A percentile compares a stretch with the other conserved stretches of the same genome.
These are phyloP conservation scores for Ophioninae sp. DNA, from an alignment of 2,888 invertebrate species.

Conservation along the genomic window DNA sequence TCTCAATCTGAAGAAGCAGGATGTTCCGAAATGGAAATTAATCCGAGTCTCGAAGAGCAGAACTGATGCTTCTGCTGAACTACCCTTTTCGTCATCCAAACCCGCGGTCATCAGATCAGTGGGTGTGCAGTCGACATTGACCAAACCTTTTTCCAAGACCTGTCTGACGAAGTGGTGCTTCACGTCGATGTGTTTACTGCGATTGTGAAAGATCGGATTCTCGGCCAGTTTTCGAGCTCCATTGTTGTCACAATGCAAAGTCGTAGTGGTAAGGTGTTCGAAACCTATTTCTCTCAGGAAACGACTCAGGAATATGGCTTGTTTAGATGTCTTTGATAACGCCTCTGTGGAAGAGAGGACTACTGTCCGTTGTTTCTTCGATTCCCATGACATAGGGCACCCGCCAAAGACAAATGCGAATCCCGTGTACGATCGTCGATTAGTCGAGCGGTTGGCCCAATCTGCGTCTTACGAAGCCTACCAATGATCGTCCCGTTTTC, in stretches of 20 bases:
- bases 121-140: constrained; percentile 31
- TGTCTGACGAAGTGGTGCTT: constrained; percentile 60
- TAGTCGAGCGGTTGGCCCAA: constrained; percentile 64
- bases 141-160: constrained; percentile 19
- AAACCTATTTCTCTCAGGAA: constrained; percentile 59
- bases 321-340: constrained; percentile 54
- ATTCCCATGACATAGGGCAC: constrained; percentile 60
- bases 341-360: constrained; percentile 63
- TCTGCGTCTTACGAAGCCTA: constrained; percentile 72
- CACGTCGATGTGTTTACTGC: constrained; percentile 49
- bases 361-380: constrained; percentile 62
- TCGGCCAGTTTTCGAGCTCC: constrained; percentile 51
- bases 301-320: constrained; percentile 44
- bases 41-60: constrained; percentile 2
- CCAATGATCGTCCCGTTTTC: constrained; percentile 34
- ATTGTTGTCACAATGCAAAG: constrained; percentile 56
- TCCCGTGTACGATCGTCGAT: constrained; percentile 67
- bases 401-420: constrained; percentile 59
- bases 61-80: not conserved
- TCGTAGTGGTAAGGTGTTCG: constrained; percentile 15
- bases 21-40: not conserved
- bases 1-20: constrained; percentile 3
- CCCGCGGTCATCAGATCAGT: constrained; percentile 51
- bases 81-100: constrained; percentile 8
- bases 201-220: constrained; percentile 44